Evolutionary conservation across 2,113 vertebrate species (phyloP).

Genomic region (Lampris megalopsis): DNA sequence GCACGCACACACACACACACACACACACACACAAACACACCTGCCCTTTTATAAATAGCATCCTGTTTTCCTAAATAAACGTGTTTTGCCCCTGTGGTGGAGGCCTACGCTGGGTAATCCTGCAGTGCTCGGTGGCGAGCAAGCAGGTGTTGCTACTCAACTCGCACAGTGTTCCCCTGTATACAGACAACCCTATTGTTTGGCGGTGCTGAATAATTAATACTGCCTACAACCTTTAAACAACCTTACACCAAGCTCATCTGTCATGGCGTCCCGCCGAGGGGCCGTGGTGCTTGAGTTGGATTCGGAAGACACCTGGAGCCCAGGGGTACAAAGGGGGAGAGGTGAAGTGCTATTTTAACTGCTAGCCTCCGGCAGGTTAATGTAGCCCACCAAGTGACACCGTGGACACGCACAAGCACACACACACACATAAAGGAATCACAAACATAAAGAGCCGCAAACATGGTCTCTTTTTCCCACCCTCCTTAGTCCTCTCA

Average conservation of each 20-base stretch:
- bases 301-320: constrained; percentile 55
- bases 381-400: constrained; percentile 43
- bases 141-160: constrained; percentile 72
- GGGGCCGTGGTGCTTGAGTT: constrained; percentile 53
- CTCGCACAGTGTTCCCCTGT: constrained; percentile 51
- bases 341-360: constrained; percentile 78
- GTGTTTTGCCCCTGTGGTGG: constrained; percentile 37
- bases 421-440: no score
- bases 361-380: constrained; percentile 74
- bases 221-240: constrained; percentile 82
- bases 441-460: no score
- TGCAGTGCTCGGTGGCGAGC: constrained; percentile 53
- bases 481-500: constrained; percentile 65
- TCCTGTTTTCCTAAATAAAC: constrained; percentile 66
- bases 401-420: constrained; percentile 42
- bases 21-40: constrained; percentile 45
- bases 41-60: constrained; percentile 69
- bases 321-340: constrained; percentile 55
- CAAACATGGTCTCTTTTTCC: constrained; percentile 38
- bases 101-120: constrained; percentile 61
- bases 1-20: constrained; percentile 5
- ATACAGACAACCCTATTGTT: constrained; percentile 70
- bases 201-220: constrained; percentile 77
- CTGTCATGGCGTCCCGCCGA: constrained; percentile 72
- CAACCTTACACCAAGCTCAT: constrained; percentile 80